Conservation (phyloP, 2,888 invertebrate species). For the Dynastes hyllus region DNA sequence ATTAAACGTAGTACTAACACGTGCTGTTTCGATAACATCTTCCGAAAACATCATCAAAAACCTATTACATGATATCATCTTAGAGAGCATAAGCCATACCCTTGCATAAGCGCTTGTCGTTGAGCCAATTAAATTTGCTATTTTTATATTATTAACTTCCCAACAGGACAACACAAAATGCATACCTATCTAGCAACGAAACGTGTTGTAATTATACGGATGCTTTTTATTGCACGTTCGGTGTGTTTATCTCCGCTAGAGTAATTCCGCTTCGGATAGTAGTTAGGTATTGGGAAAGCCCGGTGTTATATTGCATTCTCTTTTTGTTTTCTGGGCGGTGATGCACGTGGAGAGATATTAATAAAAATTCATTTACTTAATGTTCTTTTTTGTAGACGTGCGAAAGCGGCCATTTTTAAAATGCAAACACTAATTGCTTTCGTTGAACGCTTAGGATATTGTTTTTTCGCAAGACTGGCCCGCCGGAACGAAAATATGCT, state of each 20-base stretch:
- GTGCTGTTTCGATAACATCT: background rate
- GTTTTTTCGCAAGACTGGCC: background rate
- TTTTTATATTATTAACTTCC: constrained; percentile 49
- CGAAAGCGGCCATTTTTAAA: background rate
- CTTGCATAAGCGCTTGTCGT: constrained; percentile 50
- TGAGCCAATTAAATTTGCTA: constrained; percentile 51
- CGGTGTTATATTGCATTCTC: no score
- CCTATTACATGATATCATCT: background rate
- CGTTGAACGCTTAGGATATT: background rate
- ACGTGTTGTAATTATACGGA: constrained; percentile 7
- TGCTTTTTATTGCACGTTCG: constrained; percentile 10
- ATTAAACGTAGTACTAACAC: background rate
- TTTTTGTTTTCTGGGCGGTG: no score
- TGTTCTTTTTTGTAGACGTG: background rate
- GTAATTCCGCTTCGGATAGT: no score
- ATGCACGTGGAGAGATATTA: background rate
- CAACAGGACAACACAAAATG: constrained; percentile 1
- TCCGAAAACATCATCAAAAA: constrained; percentile 8
- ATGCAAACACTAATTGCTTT: background rate
- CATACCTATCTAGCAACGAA: no score
- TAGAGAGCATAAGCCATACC: constrained; percentile 3
- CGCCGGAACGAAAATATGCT: no score
- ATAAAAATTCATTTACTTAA: constrained; percentile 12
- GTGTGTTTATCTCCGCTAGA: constrained; percentile 6
- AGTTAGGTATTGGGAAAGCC: no score